Percentiles rank a stretch among this genome's conserved stretches.
These are phyloP conservation scores for Dasysyrphus tricinctus DNA, from an alignment of 2,888 invertebrate species.

Conservation along the genomic window DNA sequence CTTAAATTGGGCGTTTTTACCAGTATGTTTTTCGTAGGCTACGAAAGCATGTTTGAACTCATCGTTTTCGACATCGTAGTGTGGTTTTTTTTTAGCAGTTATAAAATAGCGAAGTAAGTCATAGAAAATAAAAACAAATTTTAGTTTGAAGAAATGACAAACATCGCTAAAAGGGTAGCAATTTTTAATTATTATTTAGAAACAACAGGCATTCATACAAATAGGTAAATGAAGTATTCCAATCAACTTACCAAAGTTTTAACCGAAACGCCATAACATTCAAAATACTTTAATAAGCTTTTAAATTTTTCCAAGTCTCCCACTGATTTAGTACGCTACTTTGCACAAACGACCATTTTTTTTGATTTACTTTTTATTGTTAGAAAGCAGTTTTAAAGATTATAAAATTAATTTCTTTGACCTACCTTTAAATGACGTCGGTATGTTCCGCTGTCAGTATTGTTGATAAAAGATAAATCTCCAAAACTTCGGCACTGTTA, in stretches of 20 bases:
- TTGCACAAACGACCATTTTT: slow-evolving; percentile 27
- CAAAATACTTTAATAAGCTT: slow-evolving; percentile 67
- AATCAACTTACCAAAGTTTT: slow-evolving; percentile 85
- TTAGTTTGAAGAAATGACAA: background rate
- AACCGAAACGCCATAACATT: slow-evolving; percentile 85
- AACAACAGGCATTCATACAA: background rate
- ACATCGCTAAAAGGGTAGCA: background rate
- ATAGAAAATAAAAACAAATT: too few relatives aligned
- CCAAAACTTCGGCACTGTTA: slow-evolving; percentile 77
- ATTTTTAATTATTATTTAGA: background rate
- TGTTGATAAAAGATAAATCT: slow-evolving; percentile 75
- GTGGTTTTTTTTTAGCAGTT: too few relatives aligned
- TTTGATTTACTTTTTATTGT: slow-evolving; percentile 15
- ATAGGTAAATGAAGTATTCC: background rate
- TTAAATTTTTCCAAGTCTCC: slow-evolving; percentile 73
- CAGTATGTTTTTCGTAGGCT: too few relatives aligned
- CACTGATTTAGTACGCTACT: slow-evolving; percentile 77
- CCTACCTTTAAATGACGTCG: slow-evolving; percentile 72
- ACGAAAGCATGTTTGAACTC: too few relatives aligned
- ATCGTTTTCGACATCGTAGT: too few relatives aligned
- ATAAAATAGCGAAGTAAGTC: too few relatives aligned
- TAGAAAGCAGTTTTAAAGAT: slow-evolving; percentile 5
- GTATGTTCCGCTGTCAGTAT: slow-evolving; percentile 39
- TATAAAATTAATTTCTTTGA: background rate
- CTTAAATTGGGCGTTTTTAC: too few relatives aligned